Conservation (phyloP, 2,797 vertebrate genomes). For the Onychomys torridus region DNA sequence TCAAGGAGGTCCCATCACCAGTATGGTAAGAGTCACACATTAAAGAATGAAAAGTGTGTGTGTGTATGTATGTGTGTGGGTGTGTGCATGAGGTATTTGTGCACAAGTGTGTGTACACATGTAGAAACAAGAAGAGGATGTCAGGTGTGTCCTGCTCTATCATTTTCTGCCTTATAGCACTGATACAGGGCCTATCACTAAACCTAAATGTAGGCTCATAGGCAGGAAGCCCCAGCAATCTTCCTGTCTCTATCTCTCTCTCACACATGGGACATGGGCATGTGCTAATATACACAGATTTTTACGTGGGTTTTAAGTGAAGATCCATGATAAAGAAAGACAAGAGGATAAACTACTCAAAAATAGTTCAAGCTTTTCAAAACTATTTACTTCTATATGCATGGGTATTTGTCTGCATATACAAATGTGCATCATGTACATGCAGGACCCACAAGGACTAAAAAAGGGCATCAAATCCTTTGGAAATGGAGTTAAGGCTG, state of each 20-base stretch:
- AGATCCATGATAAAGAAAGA: not conserved
- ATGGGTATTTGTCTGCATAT: not conserved
- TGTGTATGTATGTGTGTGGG: not conserved
- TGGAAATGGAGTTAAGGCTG: not conserved
- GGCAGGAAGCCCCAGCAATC: not conserved
- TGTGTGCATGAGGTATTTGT: not conserved
- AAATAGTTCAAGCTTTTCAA: not conserved
- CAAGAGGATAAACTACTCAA: not conserved
- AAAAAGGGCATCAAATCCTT: not conserved
- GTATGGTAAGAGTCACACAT: constrained; percentile 61
- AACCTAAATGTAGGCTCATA: not conserved
- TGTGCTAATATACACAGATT: not conserved
- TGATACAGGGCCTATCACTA: not conserved
- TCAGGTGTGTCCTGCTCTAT: not conserved
- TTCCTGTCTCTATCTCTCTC: not conserved
- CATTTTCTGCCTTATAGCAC: not conserved
- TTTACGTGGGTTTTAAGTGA: not conserved
- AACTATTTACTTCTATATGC: not conserved
- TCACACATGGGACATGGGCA: not conserved
- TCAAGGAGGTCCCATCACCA: rapidly evolving
- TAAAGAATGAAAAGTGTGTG: not conserved
- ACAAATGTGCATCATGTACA: not conserved
- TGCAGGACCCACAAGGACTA: not conserved
- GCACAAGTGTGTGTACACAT: not conserved
- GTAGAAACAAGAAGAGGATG: not conserved